These are phyloP conservation scores for Epizoanthus ramosus DNA, from an alignment of 92 coral and sea anemone species.

Conservation along the genomic window DNA sequence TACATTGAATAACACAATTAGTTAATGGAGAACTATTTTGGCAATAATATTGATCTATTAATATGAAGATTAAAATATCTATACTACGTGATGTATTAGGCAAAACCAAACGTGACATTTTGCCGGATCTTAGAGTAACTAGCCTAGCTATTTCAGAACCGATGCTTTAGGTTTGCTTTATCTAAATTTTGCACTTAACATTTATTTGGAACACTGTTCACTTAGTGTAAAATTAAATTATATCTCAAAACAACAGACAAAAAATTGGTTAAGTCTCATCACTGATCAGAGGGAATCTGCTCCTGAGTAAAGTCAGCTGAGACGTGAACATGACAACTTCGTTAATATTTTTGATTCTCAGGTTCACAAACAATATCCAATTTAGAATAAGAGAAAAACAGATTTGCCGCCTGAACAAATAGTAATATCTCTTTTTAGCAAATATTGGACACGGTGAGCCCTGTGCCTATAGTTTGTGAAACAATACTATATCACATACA, in stretches of 20 bases:
- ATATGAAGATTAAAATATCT: no score
- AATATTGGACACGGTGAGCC: constrained; percentile 3
- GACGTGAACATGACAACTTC: constrained; percentile 14
- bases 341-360: constrained; percentile 24
- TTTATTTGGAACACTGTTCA: constrained; percentile 4
- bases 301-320: constrained; percentile 45
- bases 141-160: no score
- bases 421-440: constrained; percentile 33
- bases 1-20: no score
- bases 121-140: no score
- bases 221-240: constrained; percentile 23
- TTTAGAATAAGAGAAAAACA: constrained; percentile 30
- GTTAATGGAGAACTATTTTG: no score
- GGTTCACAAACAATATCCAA: constrained; percentile 8
- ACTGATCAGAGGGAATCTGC: no score
- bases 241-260: constrained; percentile 14
- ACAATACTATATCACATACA: constrained; percentile 12
- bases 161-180: no score
- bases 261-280: background rate
- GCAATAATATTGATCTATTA: no score
- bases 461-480: background rate
- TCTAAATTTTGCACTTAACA: background rate
- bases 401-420: constrained; percentile 41
- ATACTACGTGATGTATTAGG: no score
- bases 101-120: no score